Percentiles rank a stretch among this genome's conserved stretches.
Evolutionary conservation across 2,113 vertebrate genomes (phyloP).

Genomic region (Melanerpes formicivorus): DNA sequence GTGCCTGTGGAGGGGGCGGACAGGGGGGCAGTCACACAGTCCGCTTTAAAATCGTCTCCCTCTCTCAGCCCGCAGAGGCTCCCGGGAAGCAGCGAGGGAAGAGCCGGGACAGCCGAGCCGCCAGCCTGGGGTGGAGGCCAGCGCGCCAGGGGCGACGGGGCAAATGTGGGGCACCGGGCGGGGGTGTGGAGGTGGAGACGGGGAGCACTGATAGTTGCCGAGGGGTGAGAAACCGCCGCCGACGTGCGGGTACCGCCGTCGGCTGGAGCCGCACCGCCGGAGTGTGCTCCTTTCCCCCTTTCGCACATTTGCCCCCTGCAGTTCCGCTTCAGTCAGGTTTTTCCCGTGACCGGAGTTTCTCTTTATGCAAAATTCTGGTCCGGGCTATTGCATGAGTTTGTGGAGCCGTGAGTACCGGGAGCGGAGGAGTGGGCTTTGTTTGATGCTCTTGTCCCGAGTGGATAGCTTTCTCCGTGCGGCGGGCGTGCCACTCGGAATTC

Average conservation of each 20-base stretch:
- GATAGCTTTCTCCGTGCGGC: background rate
- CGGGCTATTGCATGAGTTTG: background rate
- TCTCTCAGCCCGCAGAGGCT: background rate
- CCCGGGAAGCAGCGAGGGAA: background rate
- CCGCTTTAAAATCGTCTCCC: constrained; percentile 3
- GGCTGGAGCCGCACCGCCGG: background rate
- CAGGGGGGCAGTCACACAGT: background rate
- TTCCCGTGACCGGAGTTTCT: background rate
- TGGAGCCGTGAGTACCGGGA: background rate
- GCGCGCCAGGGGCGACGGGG: background rate
- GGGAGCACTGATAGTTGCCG: too few species aligned
- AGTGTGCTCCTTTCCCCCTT: too few species aligned
- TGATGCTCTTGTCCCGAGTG: background rate
- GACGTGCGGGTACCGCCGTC: background rate
- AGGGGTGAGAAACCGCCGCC: background rate
- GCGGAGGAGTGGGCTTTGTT: background rate
- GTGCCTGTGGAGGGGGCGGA: background rate
- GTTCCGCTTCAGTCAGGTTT: background rate
- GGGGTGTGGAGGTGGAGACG: background rate
- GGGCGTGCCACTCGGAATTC: background rate
- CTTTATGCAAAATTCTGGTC: background rate
- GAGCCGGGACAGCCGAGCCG: background rate
- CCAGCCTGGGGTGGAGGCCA: background rate
- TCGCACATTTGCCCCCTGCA: background rate
- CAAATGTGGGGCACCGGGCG: background rate